Evolutionary conservation across 2,888 invertebrate species (phyloP).

Genomic region (Cephus nigrinus): DNA sequence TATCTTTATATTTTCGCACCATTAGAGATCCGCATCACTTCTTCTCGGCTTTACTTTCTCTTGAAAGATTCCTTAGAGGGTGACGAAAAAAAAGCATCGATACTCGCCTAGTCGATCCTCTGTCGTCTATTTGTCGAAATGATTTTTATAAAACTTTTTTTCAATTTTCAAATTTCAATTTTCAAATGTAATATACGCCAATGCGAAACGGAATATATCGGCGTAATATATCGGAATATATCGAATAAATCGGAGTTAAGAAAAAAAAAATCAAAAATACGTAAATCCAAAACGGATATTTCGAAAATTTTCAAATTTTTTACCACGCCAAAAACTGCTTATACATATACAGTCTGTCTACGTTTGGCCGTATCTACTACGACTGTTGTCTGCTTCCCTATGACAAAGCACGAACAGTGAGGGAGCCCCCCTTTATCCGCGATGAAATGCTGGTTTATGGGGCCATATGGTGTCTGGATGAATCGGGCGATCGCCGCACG

Average conservation of each 20-base stretch:
- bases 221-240: too few relatives aligned
- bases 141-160: too few relatives aligned
- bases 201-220: too few relatives aligned
- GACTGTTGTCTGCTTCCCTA: not conserved
- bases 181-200: too few relatives aligned
- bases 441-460: conserved; percentile 40
- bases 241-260: too few relatives aligned
- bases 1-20: not conserved
- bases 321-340: not conserved
- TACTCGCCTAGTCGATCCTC: not conserved
- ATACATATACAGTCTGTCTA: not conserved
- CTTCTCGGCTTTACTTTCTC: not conserved
- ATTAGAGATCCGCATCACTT: not conserved
- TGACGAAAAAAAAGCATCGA: not conserved
- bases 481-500: conserved; percentile 19
- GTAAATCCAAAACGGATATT: too few relatives aligned
- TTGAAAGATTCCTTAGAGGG: not conserved
- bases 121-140: not conserved
- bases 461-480: conserved; percentile 46
- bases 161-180: too few relatives aligned
- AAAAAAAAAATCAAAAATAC: too few relatives aligned
- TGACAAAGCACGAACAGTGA: conserved; percentile 31
- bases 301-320: too few relatives aligned
- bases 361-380: not conserved
- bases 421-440: conserved; percentile 17